Percentiles rank a stretch among this genome's conserved stretches.
phyloP scores from a whole-genome alignment of 2,113 vertebrate genomes.

The Tragulus kanchil region DNA sequence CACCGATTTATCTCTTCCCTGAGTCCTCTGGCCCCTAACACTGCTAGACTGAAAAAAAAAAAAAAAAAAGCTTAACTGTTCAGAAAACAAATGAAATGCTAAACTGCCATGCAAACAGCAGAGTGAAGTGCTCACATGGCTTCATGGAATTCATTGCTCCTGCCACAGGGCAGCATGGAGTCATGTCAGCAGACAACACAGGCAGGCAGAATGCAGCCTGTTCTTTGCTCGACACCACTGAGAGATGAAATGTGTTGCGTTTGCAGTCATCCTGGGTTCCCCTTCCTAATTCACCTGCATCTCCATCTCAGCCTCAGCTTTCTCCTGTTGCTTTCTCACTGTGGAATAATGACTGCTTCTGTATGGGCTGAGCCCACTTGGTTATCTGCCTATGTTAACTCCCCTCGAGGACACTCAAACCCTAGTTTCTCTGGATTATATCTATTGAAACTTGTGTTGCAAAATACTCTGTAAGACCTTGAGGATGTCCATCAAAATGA shows the following conservation, averaged over 20 bases:
- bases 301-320: too few species aligned
- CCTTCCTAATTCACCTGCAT: background rate
- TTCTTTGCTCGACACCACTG: background rate
- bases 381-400: background rate
- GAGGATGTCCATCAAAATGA: background rate
- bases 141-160: background rate
- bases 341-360: background rate
- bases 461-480: background rate
- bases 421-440: background rate
- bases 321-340: background rate
- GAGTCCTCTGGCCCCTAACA: background rate
- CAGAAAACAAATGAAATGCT: background rate
- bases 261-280: background rate
- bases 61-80: background rate
- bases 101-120: background rate
- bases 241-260: rapidly evolving
- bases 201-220: rapidly evolving
- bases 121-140: rapidly evolving
- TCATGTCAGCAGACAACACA: rapidly evolving
- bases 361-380: too few species aligned
- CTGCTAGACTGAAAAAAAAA: background rate
- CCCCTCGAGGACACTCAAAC: background rate
- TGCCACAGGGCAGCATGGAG: rapidly evolving
- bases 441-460: background rate
- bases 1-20: background rate